A percentile compares a stretch with the other conserved stretches of the same genome.
Evolutionary conservation across 2,888 invertebrate species (phyloP).

Genomic region (Theodoxus fluviatilis): DNA sequence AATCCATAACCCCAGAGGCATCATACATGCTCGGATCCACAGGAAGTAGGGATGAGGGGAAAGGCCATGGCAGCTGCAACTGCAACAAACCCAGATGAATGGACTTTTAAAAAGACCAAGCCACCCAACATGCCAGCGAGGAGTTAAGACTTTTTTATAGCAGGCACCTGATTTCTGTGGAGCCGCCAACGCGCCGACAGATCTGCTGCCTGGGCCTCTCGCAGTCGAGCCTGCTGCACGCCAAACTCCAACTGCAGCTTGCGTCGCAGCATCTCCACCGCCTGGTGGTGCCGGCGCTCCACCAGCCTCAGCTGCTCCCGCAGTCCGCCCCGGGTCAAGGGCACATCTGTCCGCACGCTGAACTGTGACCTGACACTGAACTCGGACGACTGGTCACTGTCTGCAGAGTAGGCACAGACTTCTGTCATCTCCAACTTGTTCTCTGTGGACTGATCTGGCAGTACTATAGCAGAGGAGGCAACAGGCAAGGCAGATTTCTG

Average conservation of each 20-base stretch:
- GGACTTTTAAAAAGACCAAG: no score
- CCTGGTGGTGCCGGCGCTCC: conserved; percentile 35
- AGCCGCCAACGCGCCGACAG: conserved; percentile 29
- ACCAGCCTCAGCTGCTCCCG: conserved; percentile 9
- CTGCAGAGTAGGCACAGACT: neutral
- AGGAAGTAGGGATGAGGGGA: no score
- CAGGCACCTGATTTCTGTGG: conserved; percentile 33
- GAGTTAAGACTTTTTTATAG: no score
- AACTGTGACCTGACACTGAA: conserved; percentile 15
- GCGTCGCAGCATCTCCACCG: conserved; percentile 47
- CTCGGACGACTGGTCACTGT: neutral
- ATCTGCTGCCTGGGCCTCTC: conserved; percentile 35
- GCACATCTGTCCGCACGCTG: neutral
- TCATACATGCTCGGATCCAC: no score
- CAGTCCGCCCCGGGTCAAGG: neutral
- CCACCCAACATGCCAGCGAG: no score
- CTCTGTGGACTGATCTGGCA: no score
- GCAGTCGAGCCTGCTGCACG: conserved; percentile 32
- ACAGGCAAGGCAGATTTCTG: neutral
- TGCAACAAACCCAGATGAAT: no score
- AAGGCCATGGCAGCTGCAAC: no score
- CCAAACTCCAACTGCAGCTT: conserved; percentile 43
- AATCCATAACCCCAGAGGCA: no score
- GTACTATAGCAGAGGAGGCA: neutral
- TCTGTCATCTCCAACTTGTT: no score